Evolutionary conservation across 2,113 vertebrate species (phyloP).

Genomic region (Platycercus adscitus): DNA sequence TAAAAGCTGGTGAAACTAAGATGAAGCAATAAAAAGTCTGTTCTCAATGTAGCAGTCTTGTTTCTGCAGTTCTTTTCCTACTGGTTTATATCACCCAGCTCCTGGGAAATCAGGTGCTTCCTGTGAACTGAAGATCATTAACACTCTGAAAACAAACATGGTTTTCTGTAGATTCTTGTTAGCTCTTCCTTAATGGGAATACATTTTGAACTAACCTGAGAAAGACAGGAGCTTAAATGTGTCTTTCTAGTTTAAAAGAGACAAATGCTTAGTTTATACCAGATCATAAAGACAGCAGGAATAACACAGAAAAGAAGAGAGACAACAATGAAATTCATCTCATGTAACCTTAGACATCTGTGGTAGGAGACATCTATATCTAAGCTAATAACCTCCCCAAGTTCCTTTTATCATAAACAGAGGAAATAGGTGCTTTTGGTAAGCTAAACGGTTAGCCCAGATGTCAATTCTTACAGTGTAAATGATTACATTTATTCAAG

Average conservation of each 20-base stretch:
- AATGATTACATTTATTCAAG: background rate
- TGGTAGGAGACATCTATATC: background rate
- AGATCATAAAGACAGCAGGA: background rate
- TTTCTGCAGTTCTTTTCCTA: background rate
- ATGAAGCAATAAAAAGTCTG: background rate
- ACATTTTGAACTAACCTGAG: background rate
- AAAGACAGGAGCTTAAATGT: background rate
- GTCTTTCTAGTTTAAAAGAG: background rate
- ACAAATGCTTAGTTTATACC: background rate
- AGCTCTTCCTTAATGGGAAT: background rate
- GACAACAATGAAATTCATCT: background rate
- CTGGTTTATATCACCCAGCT: background rate
- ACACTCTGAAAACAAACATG: background rate
- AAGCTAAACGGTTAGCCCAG: background rate
- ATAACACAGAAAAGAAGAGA: background rate
- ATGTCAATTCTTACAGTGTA: background rate
- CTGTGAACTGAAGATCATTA: constrained; percentile 18
- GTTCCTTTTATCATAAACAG: background rate
- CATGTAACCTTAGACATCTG: background rate
- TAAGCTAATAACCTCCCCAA: background rate
- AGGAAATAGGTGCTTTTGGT: constrained; percentile 4
- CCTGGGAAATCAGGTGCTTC: constrained; percentile 31
- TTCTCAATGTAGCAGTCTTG: background rate
- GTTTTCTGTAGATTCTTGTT: background rate
- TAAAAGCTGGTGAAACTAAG: background rate